phyloP scores from a whole-genome alignment of 2,113 vertebrate genomes.

The Pseudolaguvia tuberculata region DNA sequence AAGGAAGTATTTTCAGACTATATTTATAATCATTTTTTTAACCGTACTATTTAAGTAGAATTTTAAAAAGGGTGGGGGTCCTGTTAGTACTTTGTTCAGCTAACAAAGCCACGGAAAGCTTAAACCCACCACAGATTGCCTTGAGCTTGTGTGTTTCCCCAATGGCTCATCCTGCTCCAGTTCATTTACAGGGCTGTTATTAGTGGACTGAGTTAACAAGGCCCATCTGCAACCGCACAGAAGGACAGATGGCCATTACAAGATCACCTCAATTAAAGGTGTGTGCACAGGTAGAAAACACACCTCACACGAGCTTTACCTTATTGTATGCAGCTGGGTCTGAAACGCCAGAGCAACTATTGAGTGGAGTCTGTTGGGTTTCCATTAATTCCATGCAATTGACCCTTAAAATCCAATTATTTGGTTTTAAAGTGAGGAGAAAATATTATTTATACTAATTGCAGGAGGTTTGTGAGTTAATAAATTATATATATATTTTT shows the following conservation, averaged over 20 bases:
- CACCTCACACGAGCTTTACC: conserved; percentile 36
- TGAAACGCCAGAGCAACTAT: neutral
- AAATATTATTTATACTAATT: neutral
- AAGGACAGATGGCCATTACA: conserved; percentile 48
- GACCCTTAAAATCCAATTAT: neutral
- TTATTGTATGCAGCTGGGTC: neutral
- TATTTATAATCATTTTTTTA: neutral
- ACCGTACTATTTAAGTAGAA: no score
- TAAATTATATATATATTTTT: no score
- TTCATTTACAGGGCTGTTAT: conserved; percentile 46
- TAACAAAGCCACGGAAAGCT: conserved; percentile 24
- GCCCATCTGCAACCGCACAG: conserved; percentile 46
- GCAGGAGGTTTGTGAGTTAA: no score
- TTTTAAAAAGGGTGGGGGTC: no score
- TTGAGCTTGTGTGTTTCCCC: conserved; percentile 30
- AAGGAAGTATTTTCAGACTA: neutral
- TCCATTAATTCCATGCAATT: neutral
- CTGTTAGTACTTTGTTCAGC: neutral
- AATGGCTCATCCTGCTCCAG: conserved; percentile 32
- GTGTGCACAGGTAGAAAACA: conserved; percentile 37
- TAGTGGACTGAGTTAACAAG: conserved; percentile 47
- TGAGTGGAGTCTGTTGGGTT: no score
- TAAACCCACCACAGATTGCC: conserved; percentile 37
- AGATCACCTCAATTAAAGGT: conserved; percentile 41
- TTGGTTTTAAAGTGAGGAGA: neutral